Evolutionary conservation across 2,113 vertebrate genomes (phyloP).

Genomic region (Syngnathus scovelli): DNA sequence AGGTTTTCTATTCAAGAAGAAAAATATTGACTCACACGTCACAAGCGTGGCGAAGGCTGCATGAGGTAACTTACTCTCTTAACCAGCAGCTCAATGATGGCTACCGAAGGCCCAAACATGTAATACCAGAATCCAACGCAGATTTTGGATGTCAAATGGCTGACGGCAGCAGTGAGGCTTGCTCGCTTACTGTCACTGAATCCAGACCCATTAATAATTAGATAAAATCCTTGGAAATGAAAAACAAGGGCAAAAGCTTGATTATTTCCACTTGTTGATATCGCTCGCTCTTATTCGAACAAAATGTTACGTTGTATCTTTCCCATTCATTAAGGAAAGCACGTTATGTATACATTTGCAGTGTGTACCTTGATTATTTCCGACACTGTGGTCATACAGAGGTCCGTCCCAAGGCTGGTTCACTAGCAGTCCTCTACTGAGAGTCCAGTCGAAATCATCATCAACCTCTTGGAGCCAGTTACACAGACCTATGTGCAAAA

Average conservation of each 20-base stretch:
- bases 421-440: conserved; percentile 46
- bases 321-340: neutral
- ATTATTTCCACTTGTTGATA: neutral
- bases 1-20: conserved; percentile 46
- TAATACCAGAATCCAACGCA: conserved; percentile 73
- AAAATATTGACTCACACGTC: neutral
- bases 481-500: conserved; percentile 60
- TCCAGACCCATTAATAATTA: conserved; percentile 63
- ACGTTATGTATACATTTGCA: neutral
- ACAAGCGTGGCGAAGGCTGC: neutral
- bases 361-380: conserved; percentile 59
- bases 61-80: conserved; percentile 38
- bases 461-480: conserved; percentile 59
- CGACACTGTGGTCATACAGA: conserved; percentile 65
- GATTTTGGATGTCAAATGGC: conserved; percentile 19
- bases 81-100: conserved; percentile 60
- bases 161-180: conserved; percentile 45
- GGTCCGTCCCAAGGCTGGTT: conserved; percentile 56
- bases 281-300: neutral
- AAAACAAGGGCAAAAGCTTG: neutral
- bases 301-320: neutral
- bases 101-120: conserved; percentile 68
- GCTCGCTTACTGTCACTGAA: conserved; percentile 43
- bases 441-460: conserved; percentile 58
- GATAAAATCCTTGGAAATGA: conserved; percentile 58